Percentiles rank a stretch among this genome's conserved stretches.
phyloP scores from a whole-genome alignment of 2,888 invertebrate species.

The Ophion slaviceki region DNA sequence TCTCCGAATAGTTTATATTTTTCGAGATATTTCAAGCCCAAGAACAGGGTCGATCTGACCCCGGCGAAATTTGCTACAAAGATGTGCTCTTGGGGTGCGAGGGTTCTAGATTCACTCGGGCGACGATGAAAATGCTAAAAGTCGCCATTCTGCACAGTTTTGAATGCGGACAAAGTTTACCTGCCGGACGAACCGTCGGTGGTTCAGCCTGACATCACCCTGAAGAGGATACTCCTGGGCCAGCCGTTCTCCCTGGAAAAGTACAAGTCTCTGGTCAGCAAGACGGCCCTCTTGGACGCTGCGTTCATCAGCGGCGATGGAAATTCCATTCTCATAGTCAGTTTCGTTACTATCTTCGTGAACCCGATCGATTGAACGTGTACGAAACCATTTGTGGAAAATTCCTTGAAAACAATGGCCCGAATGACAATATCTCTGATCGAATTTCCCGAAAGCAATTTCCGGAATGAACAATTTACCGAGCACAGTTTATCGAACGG shows the following conservation, averaged over 20 bases:
- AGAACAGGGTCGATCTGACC: too few relatives aligned
- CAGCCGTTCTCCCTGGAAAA: constrained; percentile 84
- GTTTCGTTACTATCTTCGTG: constrained; percentile 69
- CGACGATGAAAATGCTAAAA: background rate
- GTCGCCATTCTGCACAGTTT: constrained; percentile 78
- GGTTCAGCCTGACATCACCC: constrained; percentile 83
- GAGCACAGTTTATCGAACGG: too few relatives aligned
- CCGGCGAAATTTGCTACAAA: background rate
- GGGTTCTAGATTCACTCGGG: background rate
- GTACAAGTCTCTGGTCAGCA: constrained; percentile 86
- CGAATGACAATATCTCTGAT: too few relatives aligned
- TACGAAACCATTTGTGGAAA: too few relatives aligned
- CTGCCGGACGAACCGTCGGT: constrained; percentile 76
- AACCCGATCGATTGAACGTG: background rate
- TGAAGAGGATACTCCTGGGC: constrained; percentile 85
- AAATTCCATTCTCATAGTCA: constrained; percentile 89
- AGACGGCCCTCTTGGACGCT: constrained; percentile 89
- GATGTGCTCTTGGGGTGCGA: background rate
- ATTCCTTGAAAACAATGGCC: background rate
- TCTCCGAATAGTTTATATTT: too few relatives aligned
- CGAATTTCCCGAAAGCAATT: too few relatives aligned
- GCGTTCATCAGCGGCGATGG: constrained; percentile 90
- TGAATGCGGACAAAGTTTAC: constrained; percentile 82
- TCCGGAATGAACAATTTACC: too few relatives aligned
- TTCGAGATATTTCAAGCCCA: too few relatives aligned